phyloP scores from a whole-genome alignment of 2,113 vertebrate genomes.

The Oreochromis niloticus region DNA sequence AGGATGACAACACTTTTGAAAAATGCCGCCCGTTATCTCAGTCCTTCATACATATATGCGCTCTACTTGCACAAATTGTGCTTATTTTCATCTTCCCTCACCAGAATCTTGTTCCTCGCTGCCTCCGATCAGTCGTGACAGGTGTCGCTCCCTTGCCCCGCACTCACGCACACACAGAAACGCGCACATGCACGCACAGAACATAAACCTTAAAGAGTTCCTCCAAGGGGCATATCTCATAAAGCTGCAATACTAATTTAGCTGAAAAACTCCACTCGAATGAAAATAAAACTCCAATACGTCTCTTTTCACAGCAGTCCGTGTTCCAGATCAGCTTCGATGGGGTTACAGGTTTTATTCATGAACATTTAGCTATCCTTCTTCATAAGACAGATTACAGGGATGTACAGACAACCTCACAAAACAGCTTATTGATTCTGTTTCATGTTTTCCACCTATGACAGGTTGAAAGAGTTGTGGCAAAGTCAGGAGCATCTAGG shows the following conservation, averaged over 20 bases:
- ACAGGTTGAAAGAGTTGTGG: background rate
- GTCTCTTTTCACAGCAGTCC: background rate
- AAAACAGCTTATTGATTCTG: conserved; percentile 6
- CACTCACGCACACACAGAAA: background rate
- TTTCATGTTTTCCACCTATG: conserved; percentile 5
- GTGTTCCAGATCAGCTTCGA: background rate
- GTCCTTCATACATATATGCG: background rate
- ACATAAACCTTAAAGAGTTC: background rate
- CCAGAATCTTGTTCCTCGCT: background rate
- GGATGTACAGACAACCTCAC: background rate
- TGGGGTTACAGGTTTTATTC: background rate
- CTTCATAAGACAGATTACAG: background rate
- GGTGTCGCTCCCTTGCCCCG: conserved; percentile 13
- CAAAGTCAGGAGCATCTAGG: background rate
- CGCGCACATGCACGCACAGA: background rate
- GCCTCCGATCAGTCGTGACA: conserved; percentile 19
- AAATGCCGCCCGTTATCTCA: background rate
- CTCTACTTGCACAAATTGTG: background rate
- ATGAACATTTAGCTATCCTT: background rate
- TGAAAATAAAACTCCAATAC: background rate
- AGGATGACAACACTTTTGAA: background rate
- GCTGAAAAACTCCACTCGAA: background rate
- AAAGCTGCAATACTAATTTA: background rate
- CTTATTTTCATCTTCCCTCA: background rate
- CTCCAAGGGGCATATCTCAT: background rate